These are phyloP conservation scores for Neogale vison DNA, from an alignment of 2,113 vertebrate species.

Conservation along the genomic window DNA sequence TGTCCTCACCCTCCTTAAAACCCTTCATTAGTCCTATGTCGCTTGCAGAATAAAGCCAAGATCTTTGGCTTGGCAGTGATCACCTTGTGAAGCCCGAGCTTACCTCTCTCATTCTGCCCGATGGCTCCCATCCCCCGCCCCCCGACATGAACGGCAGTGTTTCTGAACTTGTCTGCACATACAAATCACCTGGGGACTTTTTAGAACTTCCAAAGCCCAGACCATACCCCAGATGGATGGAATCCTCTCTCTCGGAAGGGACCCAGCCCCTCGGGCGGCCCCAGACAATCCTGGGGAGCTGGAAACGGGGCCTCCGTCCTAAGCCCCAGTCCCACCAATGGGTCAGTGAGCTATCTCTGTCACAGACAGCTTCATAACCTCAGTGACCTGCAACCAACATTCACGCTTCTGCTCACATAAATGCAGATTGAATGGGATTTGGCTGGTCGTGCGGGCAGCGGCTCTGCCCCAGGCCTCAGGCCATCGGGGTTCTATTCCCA, in stretches of 20 bases:
- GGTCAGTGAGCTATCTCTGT: neutral
- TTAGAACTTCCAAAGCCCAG: neutral
- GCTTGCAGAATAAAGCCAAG: neutral
- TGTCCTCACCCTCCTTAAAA: neutral
- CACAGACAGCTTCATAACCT: neutral
- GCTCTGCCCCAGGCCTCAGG: neutral
- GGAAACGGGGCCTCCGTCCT: neutral
- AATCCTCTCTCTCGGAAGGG: neutral
- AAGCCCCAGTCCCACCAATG: neutral
- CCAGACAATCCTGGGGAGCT: neutral
- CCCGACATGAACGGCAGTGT: rapidly evolving
- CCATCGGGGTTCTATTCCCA: neutral
- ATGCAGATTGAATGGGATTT: neutral
- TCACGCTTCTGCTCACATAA: neutral
- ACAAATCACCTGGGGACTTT: neutral
- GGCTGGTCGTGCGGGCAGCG: neutral
- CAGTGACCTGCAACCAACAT: neutral
- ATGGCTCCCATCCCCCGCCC: rapidly evolving
- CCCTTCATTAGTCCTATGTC: neutral
- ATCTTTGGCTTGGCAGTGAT: neutral
- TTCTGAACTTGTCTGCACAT: neutral
- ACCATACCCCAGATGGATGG: neutral
- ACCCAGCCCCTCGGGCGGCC: neutral
- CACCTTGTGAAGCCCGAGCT: neutral
- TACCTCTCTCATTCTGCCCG: neutral